These are phyloP conservation scores for Psophia crepitans DNA, from an alignment of 2,113 vertebrate genomes.

Conservation along the genomic window DNA sequence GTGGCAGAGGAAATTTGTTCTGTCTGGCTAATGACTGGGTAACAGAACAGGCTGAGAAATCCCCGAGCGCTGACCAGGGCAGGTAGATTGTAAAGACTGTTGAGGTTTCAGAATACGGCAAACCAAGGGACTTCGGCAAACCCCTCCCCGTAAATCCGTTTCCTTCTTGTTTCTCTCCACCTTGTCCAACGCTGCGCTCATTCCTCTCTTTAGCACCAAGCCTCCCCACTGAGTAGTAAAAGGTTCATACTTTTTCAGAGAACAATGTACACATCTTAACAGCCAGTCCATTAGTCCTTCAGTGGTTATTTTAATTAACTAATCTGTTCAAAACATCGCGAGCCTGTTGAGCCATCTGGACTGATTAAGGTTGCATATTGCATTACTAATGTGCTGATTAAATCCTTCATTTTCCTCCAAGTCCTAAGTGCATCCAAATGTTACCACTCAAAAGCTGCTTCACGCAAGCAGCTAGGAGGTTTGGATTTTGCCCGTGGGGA, in stretches of 20 bases:
- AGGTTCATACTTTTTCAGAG: not conserved
- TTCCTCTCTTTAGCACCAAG: not conserved
- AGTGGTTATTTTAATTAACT: slow-evolving; percentile 13
- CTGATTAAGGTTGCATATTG: not conserved
- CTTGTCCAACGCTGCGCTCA: not conserved
- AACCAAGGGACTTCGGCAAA: not conserved
- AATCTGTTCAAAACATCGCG: not conserved
- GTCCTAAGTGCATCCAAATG: not conserved
- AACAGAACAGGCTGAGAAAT: not conserved
- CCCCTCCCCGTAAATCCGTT: not conserved
- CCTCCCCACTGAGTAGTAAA: not conserved
- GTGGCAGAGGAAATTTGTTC: not conserved
- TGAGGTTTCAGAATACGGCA: not conserved
- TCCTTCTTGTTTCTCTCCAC: not conserved
- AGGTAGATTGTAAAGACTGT: not conserved
- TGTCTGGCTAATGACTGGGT: not conserved
- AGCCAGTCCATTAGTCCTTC: not conserved
- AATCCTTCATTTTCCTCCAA: not conserved
- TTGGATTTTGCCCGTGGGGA: not conserved
- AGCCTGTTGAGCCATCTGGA: not conserved
- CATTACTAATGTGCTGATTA: not conserved
- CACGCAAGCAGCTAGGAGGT: not conserved
- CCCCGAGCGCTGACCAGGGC: not conserved
- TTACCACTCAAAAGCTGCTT: not conserved
- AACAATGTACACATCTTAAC: not conserved